A percentile compares a stretch with the other conserved stretches of the same genome.
Conservation (phyloP, 1,140 invertebrate species). For the Penaeus chinensis region DNA sequence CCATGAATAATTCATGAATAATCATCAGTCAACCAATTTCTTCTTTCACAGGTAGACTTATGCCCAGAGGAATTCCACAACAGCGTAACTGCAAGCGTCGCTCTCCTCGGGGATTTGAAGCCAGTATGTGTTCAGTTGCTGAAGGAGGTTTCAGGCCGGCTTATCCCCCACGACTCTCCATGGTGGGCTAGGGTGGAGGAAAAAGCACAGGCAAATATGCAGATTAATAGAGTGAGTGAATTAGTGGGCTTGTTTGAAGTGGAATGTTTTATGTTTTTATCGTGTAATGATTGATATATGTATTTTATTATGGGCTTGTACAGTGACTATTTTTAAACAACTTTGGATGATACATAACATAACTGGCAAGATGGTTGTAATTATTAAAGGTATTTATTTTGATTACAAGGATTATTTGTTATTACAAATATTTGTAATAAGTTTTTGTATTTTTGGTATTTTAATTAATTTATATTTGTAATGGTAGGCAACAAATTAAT, state of each 20-base stretch:
- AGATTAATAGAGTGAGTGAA: conserved; percentile 68
- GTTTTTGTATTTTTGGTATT: too few species aligned
- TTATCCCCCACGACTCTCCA: conserved; percentile 67
- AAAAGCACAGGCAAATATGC: conserved; percentile 71
- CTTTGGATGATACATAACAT: too few species aligned
- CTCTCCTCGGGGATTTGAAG: conserved; percentile 84
- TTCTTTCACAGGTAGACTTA: conserved; percentile 80
- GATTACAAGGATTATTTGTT: too few species aligned
- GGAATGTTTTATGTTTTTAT: not conserved
- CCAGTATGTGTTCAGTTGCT: conserved; percentile 76
- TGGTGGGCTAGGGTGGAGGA: conserved; percentile 75
- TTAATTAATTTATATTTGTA: too few species aligned
- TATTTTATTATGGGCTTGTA: too few species aligned
- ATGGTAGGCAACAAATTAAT: too few species aligned
- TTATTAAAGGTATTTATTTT: too few species aligned
- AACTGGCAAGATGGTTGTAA: too few species aligned
- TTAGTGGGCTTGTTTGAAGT: conserved; percentile 37
- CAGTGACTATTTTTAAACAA: too few species aligned
- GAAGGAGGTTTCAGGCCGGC: conserved; percentile 65
- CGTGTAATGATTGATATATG: too few species aligned
- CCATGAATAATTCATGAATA: too few species aligned
- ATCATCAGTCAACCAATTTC: not conserved
- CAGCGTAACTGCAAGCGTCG: conserved; percentile 79
- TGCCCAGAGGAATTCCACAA: conserved; percentile 92
- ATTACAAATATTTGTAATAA: too few species aligned